These are phyloP conservation scores for Bombus vancouverensis DNA, from an alignment of 1,140 invertebrate species.

Conservation along the genomic window DNA sequence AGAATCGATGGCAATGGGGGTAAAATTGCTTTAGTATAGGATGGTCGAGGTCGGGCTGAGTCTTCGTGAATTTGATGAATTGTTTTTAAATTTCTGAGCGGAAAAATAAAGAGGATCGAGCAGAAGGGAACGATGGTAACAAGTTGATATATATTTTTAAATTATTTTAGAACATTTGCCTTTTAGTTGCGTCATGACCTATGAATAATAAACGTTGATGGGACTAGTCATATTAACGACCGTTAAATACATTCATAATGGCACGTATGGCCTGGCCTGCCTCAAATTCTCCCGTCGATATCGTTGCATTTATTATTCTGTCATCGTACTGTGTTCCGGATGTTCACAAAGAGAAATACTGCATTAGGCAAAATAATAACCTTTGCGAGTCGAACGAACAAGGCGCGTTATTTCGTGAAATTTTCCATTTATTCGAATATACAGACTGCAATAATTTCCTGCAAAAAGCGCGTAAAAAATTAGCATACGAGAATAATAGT, in stretches of 20 bases:
- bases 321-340: not conserved
- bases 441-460: too few species aligned
- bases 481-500: too few species aligned
- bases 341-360: not conserved
- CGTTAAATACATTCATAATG: slow-evolving; percentile 23
- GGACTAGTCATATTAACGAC: not conserved
- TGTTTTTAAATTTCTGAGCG: not conserved
- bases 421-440: not conserved
- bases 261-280: not conserved
- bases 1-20: too few species aligned
- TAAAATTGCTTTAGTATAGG: too few species aligned
- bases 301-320: slow-evolving; percentile 28
- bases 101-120: not conserved
- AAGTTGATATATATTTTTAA: not conserved
- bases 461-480: too few species aligned
- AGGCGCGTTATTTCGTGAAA: not conserved
- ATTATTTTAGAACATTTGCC: not conserved
- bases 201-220: slow-evolving; percentile 28
- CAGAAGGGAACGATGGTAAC: too few species aligned
- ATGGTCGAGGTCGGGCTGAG: too few species aligned
- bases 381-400: not conserved
- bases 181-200: not conserved
- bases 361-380: not conserved
- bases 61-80: too few species aligned
- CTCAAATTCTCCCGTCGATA: slow-evolving; percentile 7